Evolutionary conservation across 2,797 vertebrate genomes (phyloP), one percentile per base, ranked within the genome.

Genomic region (Tadarida brasiliensis): DNA sequence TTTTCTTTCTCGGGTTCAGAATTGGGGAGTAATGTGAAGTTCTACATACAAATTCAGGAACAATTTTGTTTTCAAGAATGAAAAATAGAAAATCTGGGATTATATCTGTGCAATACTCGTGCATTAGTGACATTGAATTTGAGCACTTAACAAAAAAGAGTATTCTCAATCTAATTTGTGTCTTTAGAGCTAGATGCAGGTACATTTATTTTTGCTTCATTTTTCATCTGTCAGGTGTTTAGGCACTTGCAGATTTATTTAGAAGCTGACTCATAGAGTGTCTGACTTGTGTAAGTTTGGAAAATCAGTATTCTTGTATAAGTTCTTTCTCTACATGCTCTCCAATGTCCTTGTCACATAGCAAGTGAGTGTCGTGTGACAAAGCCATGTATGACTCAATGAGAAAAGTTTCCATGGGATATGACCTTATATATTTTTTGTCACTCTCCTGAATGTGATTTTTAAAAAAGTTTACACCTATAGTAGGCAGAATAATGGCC

Each of bases 161-260:
- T 47, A 6, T 70, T 76, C 51, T 82, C 6, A 54, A 19, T 70
- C 88, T 82, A 76, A 87, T 70, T 14, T 94, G 11, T 56, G 10
- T 70, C 71, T 92, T 85, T 15, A 57, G 63, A 82, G 51, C 44
- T 81, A 26, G 7, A 19, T 17, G 28, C 70, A 90, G 19, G 30
- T n/a, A 30, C 24, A 5, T 77, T 56, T 19, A 57, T 83, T 87
- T 77, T 35, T 91, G 56, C 22, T 78, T 83, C 56, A 26, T 67
- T 81, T 39, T 92, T 91, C 26, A 35, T 49, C 39, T 47, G 6
- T 61, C 59, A 51, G 16, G 63, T 80, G 33, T 70, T 88, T 67
- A 74, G 49, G 22, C 33, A 88, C 77, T 57, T 87, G 49, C 49
- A 44, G 28, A n/a, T 91, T 84, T 61, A 74, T 88, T 95, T 84